Percentiles rank a stretch among this genome's conserved stretches.
Evolutionary conservation across 2,113 vertebrate species (phyloP).

Genomic region (Pao palembangensis): DNA sequence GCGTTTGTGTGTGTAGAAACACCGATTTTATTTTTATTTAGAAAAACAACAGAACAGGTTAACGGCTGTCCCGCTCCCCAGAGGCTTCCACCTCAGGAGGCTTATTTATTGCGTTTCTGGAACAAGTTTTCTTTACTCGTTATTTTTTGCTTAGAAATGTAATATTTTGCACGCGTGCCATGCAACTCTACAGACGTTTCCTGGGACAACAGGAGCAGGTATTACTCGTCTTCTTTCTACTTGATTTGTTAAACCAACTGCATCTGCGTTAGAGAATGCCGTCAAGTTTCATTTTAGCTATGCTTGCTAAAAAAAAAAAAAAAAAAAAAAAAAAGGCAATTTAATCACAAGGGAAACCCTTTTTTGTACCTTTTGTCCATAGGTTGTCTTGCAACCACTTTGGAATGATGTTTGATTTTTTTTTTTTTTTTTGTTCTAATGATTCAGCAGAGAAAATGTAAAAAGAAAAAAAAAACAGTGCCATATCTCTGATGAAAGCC

Average conservation of each 20-base stretch:
- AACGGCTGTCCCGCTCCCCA: conserved; percentile 64
- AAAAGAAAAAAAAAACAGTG: conserved; percentile 62
- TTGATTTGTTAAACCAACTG: conserved; percentile 65
- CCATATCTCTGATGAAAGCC: conserved; percentile 71
- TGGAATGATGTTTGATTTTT: conserved; percentile 58
- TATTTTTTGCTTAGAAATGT: conserved; percentile 66
- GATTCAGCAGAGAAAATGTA: conserved; percentile 65
- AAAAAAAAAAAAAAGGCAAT: conserved; percentile 54
- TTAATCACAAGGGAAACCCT: conserved; percentile 65
- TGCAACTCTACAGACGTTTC: conserved; percentile 64
- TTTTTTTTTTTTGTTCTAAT: conserved; percentile 41
- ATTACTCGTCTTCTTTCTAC: conserved; percentile 55
- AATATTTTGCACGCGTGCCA: conserved; percentile 76
- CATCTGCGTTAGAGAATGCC: conserved; percentile 75
- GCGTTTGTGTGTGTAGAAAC: conserved; percentile 40
- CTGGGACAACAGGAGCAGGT: conserved; percentile 37
- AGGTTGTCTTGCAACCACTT: conserved; percentile 60
- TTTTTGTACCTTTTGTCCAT: conserved; percentile 63
- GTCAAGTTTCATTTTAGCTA: conserved; percentile 74
- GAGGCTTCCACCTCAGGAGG: conserved; percentile 52
- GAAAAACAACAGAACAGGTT: conserved; percentile 40
- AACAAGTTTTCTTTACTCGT: conserved; percentile 50
- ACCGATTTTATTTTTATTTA: conserved; percentile 71
- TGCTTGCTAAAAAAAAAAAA: conserved; percentile 67
- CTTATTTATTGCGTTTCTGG: conserved; percentile 68